phyloP scores from a whole-genome alignment of 2,113 vertebrate species.

The Uria aalge region DNA sequence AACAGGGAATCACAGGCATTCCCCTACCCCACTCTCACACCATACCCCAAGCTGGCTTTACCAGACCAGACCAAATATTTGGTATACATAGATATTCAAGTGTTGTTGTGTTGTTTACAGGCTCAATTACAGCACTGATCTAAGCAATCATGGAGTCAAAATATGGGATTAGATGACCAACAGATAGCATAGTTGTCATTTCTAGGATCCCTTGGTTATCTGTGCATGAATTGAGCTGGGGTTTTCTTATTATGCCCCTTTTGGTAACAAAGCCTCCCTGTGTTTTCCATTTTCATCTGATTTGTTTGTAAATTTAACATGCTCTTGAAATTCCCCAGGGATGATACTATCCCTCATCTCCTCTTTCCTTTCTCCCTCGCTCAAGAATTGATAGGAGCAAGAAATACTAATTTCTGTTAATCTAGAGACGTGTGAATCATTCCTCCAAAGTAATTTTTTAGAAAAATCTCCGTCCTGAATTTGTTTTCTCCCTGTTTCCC shows the following conservation, averaged over 20 bases:
- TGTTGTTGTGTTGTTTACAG: not conserved
- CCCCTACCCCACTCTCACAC: not conserved
- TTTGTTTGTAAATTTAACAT: constrained; percentile 43
- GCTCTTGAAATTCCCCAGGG: constrained; percentile 44
- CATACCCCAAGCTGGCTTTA: not conserved
- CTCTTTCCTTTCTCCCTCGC: not conserved
- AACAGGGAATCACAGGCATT: not conserved
- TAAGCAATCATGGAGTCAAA: not conserved
- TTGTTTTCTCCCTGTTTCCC: not conserved
- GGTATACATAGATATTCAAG: accelerated
- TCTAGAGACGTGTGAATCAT: not conserved
- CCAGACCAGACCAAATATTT: not conserved
- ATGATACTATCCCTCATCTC: not conserved
- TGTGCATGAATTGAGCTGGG: not conserved
- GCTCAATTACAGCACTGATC: not conserved
- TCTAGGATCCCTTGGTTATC: not conserved
- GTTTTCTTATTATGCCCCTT: not conserved
- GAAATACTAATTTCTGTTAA: not conserved
- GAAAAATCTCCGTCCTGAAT: not conserved
- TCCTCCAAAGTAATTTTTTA: not conserved
- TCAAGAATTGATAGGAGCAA: not conserved
- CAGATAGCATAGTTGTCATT: not conserved
- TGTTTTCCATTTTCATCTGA: constrained; percentile 9
- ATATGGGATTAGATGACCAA: not conserved
- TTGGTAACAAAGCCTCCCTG: not conserved